Conservation (phyloP, 1,140 invertebrate genomes). For the Aphaenogaster floridana region DNA sequence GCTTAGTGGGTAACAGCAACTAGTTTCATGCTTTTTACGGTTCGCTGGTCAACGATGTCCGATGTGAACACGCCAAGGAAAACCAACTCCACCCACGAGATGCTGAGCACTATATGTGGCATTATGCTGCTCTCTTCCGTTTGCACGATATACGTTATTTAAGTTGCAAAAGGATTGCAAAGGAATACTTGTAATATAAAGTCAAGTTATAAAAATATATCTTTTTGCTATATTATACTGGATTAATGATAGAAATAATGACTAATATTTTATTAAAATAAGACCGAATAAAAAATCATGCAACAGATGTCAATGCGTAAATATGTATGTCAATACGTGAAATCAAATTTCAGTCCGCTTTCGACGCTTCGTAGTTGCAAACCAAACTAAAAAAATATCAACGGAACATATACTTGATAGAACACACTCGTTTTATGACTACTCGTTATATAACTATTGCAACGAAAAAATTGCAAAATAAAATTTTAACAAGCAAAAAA, state of each 20-base stretch:
- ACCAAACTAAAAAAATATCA: neutral
- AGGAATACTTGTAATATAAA: neutral
- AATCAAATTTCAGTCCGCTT: neutral
- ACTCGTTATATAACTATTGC: neutral
- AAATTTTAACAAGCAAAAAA: neutral
- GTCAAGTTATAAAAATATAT: neutral
- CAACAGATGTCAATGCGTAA: neutral
- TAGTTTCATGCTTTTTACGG: conserved; percentile 74
- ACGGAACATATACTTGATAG: neutral
- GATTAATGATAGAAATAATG: neutral
- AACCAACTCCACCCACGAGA: conserved; percentile 69
- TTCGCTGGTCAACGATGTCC: conserved; percentile 27
- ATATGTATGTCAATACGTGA: neutral
- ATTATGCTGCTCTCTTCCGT: conserved; percentile 14
- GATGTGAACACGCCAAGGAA: conserved; percentile 34
- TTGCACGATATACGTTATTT: neutral
- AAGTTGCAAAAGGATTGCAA: conserved; percentile 5
- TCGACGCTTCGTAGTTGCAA: neutral
- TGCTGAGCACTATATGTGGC: conserved; percentile 14
- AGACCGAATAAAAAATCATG: neutral
- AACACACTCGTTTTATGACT: neutral
- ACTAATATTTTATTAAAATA: neutral
- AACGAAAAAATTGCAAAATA: neutral
- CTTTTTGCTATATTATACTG: neutral
- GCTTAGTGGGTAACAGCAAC: conserved; percentile 66